Evolutionary conservation across 2,113 vertebrate genomes (phyloP).

Genomic region (Sinocyclocheilus anshuiensis): DNA sequence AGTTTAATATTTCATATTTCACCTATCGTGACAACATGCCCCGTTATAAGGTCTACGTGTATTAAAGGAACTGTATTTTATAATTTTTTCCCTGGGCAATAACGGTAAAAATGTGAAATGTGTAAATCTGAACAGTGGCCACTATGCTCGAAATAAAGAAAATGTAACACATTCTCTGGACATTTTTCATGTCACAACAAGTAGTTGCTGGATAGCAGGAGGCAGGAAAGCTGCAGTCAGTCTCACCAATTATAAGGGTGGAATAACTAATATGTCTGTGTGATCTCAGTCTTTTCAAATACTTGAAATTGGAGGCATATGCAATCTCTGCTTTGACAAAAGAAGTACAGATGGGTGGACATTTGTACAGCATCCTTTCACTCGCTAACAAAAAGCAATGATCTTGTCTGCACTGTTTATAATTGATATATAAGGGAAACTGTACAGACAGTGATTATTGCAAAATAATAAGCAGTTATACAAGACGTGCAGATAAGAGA

Average conservation of each 20-base stretch:
- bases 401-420: background rate
- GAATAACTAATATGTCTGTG: background rate
- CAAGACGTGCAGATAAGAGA: background rate
- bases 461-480: background rate
- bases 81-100: background rate
- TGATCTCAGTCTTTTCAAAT: background rate
- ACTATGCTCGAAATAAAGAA: background rate
- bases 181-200: conserved; percentile 19
- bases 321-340: background rate
- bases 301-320: background rate
- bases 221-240: background rate
- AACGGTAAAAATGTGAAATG: background rate
- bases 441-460: background rate
- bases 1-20: background rate
- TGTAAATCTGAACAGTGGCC: background rate
- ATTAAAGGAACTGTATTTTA: background rate
- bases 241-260: background rate
- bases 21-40: background rate
- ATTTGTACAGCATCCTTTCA: background rate
- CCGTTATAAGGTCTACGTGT: background rate
- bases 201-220: background rate
- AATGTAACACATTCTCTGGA: background rate
- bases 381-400: background rate
- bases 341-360: background rate
- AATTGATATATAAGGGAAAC: background rate